A percentile compares a stretch with the other conserved stretches of the same genome.
Conservation (phyloP, 2,113 vertebrate species). For the Peromyscus californicus region DNA sequence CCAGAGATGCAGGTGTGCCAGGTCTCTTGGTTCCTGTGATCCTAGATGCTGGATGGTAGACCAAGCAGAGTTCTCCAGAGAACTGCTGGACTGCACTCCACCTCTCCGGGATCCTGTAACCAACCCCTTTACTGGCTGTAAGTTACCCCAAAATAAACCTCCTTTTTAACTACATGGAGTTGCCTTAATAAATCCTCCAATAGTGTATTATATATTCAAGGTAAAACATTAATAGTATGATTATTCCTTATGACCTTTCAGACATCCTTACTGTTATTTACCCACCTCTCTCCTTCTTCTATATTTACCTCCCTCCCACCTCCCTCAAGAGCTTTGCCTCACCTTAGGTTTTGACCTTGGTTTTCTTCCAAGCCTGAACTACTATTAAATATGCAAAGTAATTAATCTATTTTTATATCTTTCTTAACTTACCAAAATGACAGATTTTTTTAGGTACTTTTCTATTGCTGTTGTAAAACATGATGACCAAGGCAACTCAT, state of each 20-base stretch:
- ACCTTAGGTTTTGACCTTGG: slow-evolving; percentile 19
- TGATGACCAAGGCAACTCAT: neutral
- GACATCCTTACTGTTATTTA: neutral
- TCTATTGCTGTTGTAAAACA: neutral
- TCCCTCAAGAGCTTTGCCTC: neutral
- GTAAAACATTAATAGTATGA: neutral
- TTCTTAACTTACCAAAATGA: slow-evolving; percentile 16
- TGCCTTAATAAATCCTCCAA: no score
- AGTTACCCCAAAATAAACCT: no score
- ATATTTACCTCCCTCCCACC: neutral
- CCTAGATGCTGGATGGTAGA: no score
- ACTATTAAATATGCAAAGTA: slow-evolving; percentile 2
- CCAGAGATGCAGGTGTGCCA: no score
- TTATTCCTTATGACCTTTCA: neutral
- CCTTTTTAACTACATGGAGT: no score
- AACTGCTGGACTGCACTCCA: no score
- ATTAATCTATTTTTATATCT: slow-evolving; percentile 41
- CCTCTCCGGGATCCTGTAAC: no score
- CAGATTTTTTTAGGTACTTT: neutral
- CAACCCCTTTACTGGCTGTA: no score
- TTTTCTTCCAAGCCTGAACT: neutral
- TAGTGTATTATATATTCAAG: neutral
- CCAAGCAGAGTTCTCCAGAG: no score
- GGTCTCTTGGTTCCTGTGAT: no score
- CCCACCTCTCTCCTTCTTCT: no score